phyloP scores from a whole-genome alignment of 2,888 invertebrate species.

The Himalopsyche anomala region DNA sequence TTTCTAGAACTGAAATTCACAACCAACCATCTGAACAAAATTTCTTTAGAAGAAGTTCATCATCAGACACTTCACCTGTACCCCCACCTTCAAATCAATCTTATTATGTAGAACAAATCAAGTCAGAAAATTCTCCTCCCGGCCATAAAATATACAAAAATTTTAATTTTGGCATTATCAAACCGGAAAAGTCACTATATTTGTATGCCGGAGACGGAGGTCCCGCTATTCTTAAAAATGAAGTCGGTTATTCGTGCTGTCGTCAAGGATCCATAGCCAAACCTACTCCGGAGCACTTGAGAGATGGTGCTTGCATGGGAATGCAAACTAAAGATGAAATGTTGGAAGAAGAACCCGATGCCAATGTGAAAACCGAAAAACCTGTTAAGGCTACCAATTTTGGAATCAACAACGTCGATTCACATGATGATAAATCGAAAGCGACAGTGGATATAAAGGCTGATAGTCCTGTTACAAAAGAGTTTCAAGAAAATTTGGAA shows the following conservation, averaged over 20 bases:
- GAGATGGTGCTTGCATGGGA: slow-evolving; percentile 85
- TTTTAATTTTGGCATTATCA: slow-evolving; percentile 72
- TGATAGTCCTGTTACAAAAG: slow-evolving; percentile 75
- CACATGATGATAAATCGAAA: slow-evolving; percentile 68
- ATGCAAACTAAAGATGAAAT: slow-evolving; percentile 85
- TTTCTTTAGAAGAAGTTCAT: slow-evolving; percentile 41
- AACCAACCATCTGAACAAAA: slow-evolving; percentile 50
- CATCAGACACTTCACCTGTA: slow-evolving; percentile 47
- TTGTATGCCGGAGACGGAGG: slow-evolving; percentile 84
- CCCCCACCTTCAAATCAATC: slow-evolving; percentile 69
- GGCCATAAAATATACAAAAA: slow-evolving; percentile 77
- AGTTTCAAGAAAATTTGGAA: slow-evolving; percentile 79
- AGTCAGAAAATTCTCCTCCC: slow-evolving; percentile 76
- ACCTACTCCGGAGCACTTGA: slow-evolving; percentile 84
- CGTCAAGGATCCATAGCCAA: slow-evolving; percentile 84
- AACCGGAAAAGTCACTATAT: slow-evolving; percentile 74
- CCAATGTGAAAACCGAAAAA: slow-evolving; percentile 73
- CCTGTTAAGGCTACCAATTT: slow-evolving; percentile 67
- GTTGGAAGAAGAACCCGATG: slow-evolving; percentile 77
- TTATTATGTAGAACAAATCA: slow-evolving; percentile 76
- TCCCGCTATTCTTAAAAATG: slow-evolving; percentile 79
- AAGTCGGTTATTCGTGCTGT: slow-evolving; percentile 84
- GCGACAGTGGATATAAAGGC: slow-evolving; percentile 70
- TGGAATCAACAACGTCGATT: slow-evolving; percentile 65
- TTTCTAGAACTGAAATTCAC: slow-evolving; percentile 52